Percentiles rank a stretch among this genome's conserved stretches.
Conservation (phyloP, 2,113 vertebrate species). For the Plotosus lineatus region DNA sequence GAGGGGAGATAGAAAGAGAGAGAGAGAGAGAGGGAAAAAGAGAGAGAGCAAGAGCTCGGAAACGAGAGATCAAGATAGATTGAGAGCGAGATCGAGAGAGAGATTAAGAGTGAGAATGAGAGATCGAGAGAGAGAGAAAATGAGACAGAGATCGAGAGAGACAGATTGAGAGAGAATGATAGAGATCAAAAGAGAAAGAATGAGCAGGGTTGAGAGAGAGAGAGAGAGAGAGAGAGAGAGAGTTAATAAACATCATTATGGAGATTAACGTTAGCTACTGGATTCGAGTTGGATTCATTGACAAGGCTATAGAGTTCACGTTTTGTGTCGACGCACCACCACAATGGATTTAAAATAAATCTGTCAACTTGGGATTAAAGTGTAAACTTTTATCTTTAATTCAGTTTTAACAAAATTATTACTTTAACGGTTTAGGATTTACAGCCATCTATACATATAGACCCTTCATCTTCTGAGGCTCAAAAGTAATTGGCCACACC, state of each 20-base stretch:
- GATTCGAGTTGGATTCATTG: neutral
- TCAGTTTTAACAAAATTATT: no score
- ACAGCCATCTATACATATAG: no score
- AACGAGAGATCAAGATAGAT: no score
- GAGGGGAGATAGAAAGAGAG: conserved; percentile 48
- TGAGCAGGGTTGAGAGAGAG: no score
- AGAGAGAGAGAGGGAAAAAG: conserved; percentile 31
- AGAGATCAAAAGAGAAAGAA: neutral
- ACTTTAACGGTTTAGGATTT: no score
- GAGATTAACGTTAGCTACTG: neutral
- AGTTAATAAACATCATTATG: neutral
- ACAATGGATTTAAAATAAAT: no score
- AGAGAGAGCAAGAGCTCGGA: conserved; percentile 36
- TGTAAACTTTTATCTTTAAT: no score
- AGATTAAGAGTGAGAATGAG: neutral
- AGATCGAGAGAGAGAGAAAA: neutral
- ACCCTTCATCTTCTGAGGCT: no score
- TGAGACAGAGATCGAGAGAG: neutral
- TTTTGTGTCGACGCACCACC: no score
- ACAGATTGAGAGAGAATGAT: neutral
- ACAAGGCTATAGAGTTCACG: no score
- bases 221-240: conserved; percentile 36
- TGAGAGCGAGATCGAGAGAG: conserved; percentile 32
- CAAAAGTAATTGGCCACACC: no score
- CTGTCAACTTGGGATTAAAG: no score